Percentiles rank a stretch among this genome's conserved stretches.
These are phyloP conservation scores for Protobothrops flavoviridis DNA, from an alignment of 2,113 vertebrate species.

Conservation along the genomic window DNA sequence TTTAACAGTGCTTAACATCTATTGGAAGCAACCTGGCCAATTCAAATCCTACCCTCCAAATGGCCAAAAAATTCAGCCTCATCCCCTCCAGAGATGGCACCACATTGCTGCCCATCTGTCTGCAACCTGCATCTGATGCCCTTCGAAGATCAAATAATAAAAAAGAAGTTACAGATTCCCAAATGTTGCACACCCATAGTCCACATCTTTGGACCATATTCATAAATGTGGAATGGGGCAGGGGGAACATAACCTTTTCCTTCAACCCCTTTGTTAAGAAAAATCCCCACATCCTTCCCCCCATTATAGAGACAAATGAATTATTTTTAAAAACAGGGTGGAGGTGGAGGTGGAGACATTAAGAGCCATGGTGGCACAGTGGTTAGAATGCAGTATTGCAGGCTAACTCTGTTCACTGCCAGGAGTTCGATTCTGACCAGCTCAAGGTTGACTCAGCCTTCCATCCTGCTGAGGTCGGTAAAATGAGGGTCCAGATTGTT, in stretches of 20 bases:
- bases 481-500: not conserved
- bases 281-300: not conserved
- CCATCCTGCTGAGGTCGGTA: no score
- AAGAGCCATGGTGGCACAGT: no score
- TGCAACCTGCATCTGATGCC: not conserved
- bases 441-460: no score
- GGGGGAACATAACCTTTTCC: not conserved
- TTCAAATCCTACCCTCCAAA: not conserved
- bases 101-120: not conserved
- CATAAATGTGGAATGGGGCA: not conserved
- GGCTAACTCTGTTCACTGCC: no score
- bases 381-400: no score
- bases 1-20: not conserved
- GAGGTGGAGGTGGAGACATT: not conserved
- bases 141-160: not conserved
- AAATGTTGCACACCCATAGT: not conserved
- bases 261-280: not conserved
- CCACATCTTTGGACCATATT: not conserved
- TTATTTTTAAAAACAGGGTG: not conserved
- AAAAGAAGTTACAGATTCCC: not conserved
- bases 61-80: not conserved
- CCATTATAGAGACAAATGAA: not conserved
- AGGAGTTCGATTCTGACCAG: no score
- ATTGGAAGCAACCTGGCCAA: not conserved
- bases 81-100: not conserved